Evolutionary conservation across 2,113 vertebrate species (phyloP).

Genomic region (Austrofundulus limnaeus): DNA sequence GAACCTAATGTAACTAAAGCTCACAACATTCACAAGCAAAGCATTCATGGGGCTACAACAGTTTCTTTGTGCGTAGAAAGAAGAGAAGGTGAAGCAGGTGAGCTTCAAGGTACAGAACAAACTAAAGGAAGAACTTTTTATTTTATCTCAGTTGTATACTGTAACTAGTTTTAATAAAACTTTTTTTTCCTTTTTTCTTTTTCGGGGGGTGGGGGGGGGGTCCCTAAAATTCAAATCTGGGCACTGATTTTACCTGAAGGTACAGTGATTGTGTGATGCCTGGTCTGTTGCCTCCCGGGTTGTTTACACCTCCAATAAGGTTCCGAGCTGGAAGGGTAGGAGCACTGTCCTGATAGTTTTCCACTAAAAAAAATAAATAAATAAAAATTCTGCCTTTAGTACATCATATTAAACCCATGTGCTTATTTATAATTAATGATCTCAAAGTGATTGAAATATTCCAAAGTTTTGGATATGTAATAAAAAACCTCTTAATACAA

Average conservation of each 20-base stretch:
- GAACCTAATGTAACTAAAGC: constrained; percentile 30
- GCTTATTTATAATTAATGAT: not conserved
- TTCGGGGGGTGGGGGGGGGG: too few species aligned
- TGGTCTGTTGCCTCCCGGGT: constrained; percentile 57
- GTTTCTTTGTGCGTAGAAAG: constrained; percentile 30
- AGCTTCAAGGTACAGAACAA: constrained; percentile 1
- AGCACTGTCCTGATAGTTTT: constrained; percentile 72
- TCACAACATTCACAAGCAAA: not conserved
- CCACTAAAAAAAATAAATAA: constrained; percentile 76
- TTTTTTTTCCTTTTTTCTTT: too few species aligned
- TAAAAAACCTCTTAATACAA: too few species aligned
- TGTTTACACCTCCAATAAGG: constrained; percentile 80
- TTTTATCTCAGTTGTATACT: not conserved
- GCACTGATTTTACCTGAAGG: constrained; percentile 45
- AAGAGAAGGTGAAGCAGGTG: constrained; percentile 19
- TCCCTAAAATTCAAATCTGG: too few species aligned
- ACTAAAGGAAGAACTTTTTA: not conserved
- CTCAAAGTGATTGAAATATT: not conserved
- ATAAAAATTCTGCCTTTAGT: not conserved
- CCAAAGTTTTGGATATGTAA: not conserved
- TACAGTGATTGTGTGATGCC: constrained; percentile 32
- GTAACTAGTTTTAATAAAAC: not conserved
- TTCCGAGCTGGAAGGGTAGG: constrained; percentile 86
- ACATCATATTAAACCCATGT: not conserved
- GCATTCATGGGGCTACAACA: constrained; percentile 23